phyloP scores from a whole-genome alignment of 2,888 invertebrate genomes.

The Coremacera marginata region DNA sequence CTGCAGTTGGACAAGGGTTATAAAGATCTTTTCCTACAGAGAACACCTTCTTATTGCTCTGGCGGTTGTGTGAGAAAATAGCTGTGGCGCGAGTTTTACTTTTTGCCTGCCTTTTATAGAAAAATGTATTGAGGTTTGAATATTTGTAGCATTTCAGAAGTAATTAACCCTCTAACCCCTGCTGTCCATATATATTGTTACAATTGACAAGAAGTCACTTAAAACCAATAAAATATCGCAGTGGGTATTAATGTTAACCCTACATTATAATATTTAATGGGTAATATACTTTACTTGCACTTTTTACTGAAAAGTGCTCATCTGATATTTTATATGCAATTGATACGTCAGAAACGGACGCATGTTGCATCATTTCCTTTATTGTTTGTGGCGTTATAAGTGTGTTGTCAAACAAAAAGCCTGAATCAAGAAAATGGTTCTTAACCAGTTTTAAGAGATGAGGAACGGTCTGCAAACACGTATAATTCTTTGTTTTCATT shows the following conservation, averaged over 20 bases:
- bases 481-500: constrained; percentile 39
- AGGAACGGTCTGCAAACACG: constrained; percentile 27
- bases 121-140: too few relatives aligned
- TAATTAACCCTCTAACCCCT: not conserved
- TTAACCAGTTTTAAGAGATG: not conserved
- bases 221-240: too few relatives aligned
- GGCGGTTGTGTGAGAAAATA: constrained; percentile 24
- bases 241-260: not conserved
- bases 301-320: not conserved
- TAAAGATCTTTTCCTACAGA: too few relatives aligned
- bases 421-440: not conserved
- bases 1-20: too few relatives aligned
- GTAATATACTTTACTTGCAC: not conserved
- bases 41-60: constrained; percentile 37
- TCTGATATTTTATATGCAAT: not conserved
- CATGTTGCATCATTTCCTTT: too few relatives aligned
- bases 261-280: not conserved
- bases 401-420: not conserved
- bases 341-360: too few relatives aligned
- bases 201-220: too few relatives aligned
- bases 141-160: too few relatives aligned
- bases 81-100: constrained; percentile 26
- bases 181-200: not conserved
- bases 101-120: too few relatives aligned
- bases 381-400: too few relatives aligned